Evolutionary conservation across 2,113 vertebrate genomes (phyloP).

Genomic region (Lasiurus cinereus): DNA sequence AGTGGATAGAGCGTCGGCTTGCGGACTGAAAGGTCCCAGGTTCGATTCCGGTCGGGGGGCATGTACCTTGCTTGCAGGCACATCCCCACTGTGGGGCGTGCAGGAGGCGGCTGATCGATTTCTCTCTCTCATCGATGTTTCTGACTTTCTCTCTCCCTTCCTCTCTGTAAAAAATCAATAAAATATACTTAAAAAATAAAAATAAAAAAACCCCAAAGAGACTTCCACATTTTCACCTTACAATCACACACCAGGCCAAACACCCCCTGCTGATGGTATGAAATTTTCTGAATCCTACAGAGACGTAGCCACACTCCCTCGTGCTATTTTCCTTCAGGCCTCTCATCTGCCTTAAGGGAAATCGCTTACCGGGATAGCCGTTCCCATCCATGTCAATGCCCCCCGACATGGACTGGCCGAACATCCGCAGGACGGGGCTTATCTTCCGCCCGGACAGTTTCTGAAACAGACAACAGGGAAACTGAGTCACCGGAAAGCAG

Average conservation of each 20-base stretch:
- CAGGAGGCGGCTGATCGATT: no score
- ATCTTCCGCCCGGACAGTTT: slow-evolving; percentile 93
- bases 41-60: no score
- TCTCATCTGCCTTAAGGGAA: not conserved
- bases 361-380: slow-evolving; percentile 94
- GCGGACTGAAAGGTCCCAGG: no score
- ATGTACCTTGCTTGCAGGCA: no score
- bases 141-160: no score
- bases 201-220: not conserved
- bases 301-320: not conserved
- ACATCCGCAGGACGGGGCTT: slow-evolving; percentile 94
- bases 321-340: slow-evolving; percentile 12
- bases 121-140: no score
- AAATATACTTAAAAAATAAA: no score
- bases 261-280: not conserved
- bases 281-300: not conserved
- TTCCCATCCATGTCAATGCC: slow-evolving; percentile 98
- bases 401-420: slow-evolving; percentile 98
- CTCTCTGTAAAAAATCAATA: no score
- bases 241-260: slow-evolving; percentile 2
- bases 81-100: no score
- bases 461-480: slow-evolving; percentile 87
- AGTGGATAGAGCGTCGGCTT: no score
- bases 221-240: not conserved
- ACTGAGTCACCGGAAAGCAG: slow-evolving; percentile 17